These are phyloP conservation scores for Chelon labrosus DNA, from an alignment of 2,797 vertebrate species.

Conservation along the genomic window DNA sequence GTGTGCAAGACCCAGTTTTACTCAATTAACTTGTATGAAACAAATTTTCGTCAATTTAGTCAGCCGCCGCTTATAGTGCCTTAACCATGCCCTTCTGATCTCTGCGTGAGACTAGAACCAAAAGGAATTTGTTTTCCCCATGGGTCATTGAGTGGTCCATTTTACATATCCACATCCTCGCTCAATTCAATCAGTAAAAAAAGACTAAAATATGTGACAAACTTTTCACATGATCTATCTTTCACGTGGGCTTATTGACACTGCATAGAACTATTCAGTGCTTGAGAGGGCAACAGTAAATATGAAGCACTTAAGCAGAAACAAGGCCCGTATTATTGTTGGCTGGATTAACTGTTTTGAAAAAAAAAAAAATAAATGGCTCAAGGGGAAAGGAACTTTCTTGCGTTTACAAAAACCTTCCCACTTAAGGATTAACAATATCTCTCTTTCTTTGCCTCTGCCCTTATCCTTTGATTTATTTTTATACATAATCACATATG, in stretches of 20 bases:
- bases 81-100: conserved; percentile 17
- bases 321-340: conserved; percentile 53
- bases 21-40: conserved; percentile 35
- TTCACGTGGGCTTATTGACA: conserved; percentile 6
- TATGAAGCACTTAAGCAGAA: conserved; percentile 25
- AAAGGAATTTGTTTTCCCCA: conserved; percentile 38
- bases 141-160: conserved; percentile 9
- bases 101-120: neutral
- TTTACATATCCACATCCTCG: conserved; percentile 26
- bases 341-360: conserved; percentile 40
- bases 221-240: conserved; percentile 34
- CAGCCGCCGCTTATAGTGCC: conserved; percentile 21
- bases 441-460: conserved; percentile 21
- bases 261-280: conserved; percentile 10
- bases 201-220: conserved; percentile 42
- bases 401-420: conserved; percentile 30
- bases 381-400: conserved; percentile 35
- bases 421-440: conserved; percentile 35
- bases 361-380: conserved; percentile 28
- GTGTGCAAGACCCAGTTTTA: conserved; percentile 28
- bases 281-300: neutral
- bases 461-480: conserved; percentile 1
- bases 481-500: conserved; percentile 7
- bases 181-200: conserved; percentile 38
- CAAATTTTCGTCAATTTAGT: neutral